Conservation (phyloP, 2,888 invertebrate species). For the Phyto melanocephala region DNA sequence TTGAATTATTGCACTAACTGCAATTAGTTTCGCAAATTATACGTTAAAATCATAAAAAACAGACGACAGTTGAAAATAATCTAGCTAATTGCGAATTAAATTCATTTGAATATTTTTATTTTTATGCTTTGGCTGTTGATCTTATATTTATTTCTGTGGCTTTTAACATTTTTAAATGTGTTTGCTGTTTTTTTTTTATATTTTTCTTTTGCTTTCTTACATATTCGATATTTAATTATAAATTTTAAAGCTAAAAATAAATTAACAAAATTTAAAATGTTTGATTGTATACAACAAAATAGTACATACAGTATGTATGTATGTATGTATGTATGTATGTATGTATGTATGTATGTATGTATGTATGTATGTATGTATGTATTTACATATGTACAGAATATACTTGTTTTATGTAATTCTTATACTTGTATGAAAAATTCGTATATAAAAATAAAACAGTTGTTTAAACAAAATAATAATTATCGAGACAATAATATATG, state of each 20-base stretch:
- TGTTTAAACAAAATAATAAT: neutral
- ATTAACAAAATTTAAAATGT: neutral
- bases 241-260: constrained; percentile 49
- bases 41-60: neutral
- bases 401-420: no score
- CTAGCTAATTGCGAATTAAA: constrained; percentile 49
- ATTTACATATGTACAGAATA: no score
- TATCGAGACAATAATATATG: constrained; percentile 2
- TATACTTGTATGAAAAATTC: no score
- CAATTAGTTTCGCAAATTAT: neutral
- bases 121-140: constrained; percentile 10
- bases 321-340: neutral
- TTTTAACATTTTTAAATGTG: constrained; percentile 39
- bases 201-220: neutral
- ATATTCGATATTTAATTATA: neutral
- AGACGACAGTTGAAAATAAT: constrained; percentile 26
- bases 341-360: neutral
- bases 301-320: neutral
- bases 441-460: no score
- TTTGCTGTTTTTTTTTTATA: neutral
- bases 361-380: no score
- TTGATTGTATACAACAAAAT: neutral
- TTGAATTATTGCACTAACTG: neutral
- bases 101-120: constrained; percentile 40
- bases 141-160: constrained; percentile 18